Evolutionary conservation across 2,113 vertebrate genomes (phyloP).

Genomic region (Chloropsis cyanopogon): DNA sequence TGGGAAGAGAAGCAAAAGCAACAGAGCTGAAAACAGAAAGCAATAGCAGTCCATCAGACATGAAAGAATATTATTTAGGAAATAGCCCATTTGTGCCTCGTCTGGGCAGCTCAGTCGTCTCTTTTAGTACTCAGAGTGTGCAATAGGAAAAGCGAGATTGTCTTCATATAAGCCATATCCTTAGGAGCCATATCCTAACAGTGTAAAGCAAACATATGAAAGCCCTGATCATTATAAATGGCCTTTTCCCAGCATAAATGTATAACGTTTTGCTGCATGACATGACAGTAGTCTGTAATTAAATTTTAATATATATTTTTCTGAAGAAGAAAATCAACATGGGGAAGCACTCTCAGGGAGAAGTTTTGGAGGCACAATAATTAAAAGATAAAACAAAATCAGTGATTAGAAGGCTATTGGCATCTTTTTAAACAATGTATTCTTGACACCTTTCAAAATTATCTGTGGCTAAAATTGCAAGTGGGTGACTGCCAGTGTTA

Average conservation of each 20-base stretch:
- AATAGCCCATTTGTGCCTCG: not conserved
- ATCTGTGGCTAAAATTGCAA: not conserved
- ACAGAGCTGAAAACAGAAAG: not conserved
- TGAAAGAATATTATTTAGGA: conserved; percentile 42
- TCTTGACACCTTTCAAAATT: not conserved
- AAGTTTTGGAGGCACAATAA: not conserved
- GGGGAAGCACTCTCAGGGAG: not conserved
- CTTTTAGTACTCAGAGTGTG: not conserved
- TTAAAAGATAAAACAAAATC: not conserved
- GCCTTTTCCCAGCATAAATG: not conserved
- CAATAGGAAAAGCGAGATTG: not conserved
- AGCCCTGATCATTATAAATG: not conserved
- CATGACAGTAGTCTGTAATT: not conserved
- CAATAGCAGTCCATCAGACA: not conserved
- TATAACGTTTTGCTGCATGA: not conserved
- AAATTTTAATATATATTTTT: not conserved
- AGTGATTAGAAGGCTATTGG: not conserved
- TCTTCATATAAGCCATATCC: not conserved
- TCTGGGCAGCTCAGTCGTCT: not conserved
- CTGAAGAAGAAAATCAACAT: not conserved
- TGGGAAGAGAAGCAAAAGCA: conserved; percentile 33
- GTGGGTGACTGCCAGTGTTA: not conserved
- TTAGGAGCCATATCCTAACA: not conserved
- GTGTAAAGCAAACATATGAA: not conserved
- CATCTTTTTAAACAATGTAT: not conserved